These are phyloP conservation scores for Arbacia lixula DNA, from an alignment of 53 echinoderm and acorn worm genomes.

Conservation along the genomic window DNA sequence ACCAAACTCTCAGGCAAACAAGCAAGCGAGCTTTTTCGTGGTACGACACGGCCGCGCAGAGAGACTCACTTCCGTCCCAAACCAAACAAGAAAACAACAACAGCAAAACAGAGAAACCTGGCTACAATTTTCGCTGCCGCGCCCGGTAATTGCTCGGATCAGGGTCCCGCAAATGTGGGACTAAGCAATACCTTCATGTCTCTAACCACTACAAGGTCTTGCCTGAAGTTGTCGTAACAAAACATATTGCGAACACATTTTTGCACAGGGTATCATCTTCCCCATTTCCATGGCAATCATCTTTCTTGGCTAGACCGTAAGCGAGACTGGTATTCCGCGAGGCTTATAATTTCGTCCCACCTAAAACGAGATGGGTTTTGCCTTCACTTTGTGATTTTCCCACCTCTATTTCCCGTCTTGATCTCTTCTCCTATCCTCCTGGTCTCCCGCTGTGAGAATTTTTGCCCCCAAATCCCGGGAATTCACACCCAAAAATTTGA, in stretches of 20 bases:
- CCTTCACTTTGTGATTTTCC: constrained; percentile 23
- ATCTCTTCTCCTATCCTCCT: constrained; percentile 9
- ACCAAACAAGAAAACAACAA: too few species aligned
- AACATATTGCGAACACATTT: constrained; percentile 54
- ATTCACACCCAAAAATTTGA: constrained; percentile 18
- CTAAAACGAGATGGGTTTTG: constrained; percentile 1
- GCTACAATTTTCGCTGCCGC: too few species aligned
- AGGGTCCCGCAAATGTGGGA: neutral
- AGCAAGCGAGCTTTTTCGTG: constrained; percentile 17
- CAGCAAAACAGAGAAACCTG: too few species aligned
- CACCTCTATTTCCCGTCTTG: constrained; percentile 31
- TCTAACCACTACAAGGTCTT: constrained; percentile 36
- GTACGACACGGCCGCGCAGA: constrained; percentile 30
- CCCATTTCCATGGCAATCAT: constrained; percentile 13
- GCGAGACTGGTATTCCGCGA: neutral
- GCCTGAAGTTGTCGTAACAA: constrained; percentile 26
- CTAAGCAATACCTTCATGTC: constrained; percentile 38
- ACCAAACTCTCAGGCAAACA: constrained; percentile 22
- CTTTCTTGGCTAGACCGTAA: constrained; percentile 18
- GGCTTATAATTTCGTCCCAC: constrained; percentile 44
- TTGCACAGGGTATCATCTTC: constrained; percentile 3
- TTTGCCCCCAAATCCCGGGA: constrained; percentile 36
- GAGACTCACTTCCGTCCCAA: constrained; percentile 23
- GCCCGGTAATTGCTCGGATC: too few species aligned
- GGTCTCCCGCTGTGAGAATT: constrained; percentile 36